Percentiles rank a stretch among this genome's conserved stretches.
phyloP scores from a whole-genome alignment of 2,797 vertebrate species.

The Sternarchorhynchus goeldii region DNA sequence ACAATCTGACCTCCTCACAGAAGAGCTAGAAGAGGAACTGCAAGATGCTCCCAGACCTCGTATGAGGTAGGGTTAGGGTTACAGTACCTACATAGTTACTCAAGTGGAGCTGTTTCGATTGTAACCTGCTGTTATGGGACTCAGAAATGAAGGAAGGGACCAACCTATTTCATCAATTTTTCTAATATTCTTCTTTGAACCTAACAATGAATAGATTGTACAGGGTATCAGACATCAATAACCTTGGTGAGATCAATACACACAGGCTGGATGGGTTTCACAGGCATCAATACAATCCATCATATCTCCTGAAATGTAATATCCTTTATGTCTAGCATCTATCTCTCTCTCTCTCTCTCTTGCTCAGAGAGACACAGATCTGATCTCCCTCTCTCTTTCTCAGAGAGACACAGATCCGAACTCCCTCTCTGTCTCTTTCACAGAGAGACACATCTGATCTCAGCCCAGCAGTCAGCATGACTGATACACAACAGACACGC shows the following conservation, averaged over 20 bases:
- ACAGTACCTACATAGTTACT: neutral
- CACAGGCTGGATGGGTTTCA: neutral
- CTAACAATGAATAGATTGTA: conserved; percentile 23
- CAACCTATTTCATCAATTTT: neutral
- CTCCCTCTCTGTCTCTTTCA: neutral
- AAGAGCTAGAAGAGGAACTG: too few species aligned
- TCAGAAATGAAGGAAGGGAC: conserved; percentile 14
- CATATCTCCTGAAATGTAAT: conserved; percentile 39
- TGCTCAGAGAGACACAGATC: too few species aligned
- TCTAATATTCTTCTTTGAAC: conserved; percentile 24
- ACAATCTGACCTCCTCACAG: too few species aligned
- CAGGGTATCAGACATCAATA: conserved; percentile 26
- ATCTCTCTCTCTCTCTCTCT: neutral
- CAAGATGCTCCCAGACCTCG: too few species aligned
- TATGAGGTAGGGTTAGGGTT: too few species aligned
- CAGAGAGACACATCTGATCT: neutral
- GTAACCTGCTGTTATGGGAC: neutral
- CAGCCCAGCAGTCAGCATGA: neutral
- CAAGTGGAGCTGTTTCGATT: neutral
- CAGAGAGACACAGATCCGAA: too few species aligned
- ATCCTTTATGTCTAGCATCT: conserved; percentile 9
- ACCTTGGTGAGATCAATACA: conserved; percentile 36
- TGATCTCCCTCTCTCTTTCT: too few species aligned
- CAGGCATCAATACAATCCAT: conserved; percentile 43
- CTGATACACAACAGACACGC: neutral